Percentiles rank a stretch among this genome's conserved stretches.
Conservation (phyloP, 2,888 invertebrate genomes). For the Philhelius pedissequus region DNA sequence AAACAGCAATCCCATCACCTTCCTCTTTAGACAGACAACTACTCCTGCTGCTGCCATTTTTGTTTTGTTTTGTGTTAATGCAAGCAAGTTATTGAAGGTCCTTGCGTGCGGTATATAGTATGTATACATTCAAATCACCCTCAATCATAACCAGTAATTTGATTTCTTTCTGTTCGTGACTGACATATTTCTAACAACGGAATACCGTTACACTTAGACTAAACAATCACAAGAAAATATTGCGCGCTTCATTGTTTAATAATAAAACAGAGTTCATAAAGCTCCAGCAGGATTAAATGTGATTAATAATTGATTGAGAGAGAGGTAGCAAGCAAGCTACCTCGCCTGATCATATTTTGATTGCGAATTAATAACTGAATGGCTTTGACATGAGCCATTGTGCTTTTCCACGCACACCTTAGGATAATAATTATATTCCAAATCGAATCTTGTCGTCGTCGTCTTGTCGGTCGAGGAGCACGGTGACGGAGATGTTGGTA, state of each 20-base stretch:
- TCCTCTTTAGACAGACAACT: not conserved
- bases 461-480: no score
- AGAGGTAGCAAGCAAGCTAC: not conserved
- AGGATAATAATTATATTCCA: not conserved
- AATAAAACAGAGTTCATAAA: not conserved
- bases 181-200: constrained; percentile 18
- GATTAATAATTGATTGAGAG: constrained; percentile 24
- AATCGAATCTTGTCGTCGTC: not conserved
- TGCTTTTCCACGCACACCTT: not conserved
- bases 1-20: not conserved
- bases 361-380: constrained; percentile 54
- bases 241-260: constrained; percentile 6
- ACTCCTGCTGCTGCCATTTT: not conserved
- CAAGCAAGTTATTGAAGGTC: constrained; percentile 3
- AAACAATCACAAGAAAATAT: constrained; percentile 10
- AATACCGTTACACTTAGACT: constrained; percentile 1
- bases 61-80: not conserved
- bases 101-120: constrained; percentile 27
- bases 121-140: constrained; percentile 28
- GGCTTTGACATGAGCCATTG: constrained; percentile 27
- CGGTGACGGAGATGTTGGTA: not conserved
- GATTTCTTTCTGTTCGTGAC: constrained; percentile 20
- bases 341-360: constrained; percentile 25
- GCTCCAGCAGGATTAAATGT: constrained; percentile 15
- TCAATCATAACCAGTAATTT: constrained; percentile 42